Conservation (phyloP, 1,140 invertebrate genomes). For the Scaptomyza montana region DNA sequence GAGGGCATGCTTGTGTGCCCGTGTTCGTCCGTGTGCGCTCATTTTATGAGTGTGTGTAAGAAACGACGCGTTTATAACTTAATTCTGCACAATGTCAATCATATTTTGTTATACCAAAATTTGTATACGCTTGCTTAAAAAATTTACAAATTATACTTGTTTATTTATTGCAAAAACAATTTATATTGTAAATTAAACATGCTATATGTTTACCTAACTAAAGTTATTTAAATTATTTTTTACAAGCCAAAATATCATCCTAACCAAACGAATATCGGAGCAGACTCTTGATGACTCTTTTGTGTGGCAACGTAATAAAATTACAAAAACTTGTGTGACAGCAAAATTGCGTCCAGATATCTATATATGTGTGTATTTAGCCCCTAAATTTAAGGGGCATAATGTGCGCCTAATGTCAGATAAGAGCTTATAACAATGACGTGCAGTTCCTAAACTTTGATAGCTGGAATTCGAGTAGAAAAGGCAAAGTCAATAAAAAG, state of each 20-base stretch:
- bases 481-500: conserved; percentile 71
- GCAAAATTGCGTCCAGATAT: conserved; percentile 13
- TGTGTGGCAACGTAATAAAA: conserved; percentile 60
- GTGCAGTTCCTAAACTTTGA: conserved; percentile 32
- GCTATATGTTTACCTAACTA: no score
- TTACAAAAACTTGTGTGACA: conserved; percentile 28
- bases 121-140: conserved; percentile 1
- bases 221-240: no score
- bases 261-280: no score
- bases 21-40: neutral
- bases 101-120: neutral
- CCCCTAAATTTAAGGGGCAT: no score
- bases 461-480: conserved; percentile 24
- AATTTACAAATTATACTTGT: no score
- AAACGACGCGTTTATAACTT: conserved; percentile 54
- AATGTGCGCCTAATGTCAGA: conserved; percentile 72
- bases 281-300: neutral
- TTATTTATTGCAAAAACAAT: no score
- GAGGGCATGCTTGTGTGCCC: conserved; percentile 16
- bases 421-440: conserved; percentile 74
- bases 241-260: no score
- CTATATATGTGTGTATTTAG: conserved; percentile 31
- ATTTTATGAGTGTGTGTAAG: conserved; percentile 21
- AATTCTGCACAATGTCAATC: conserved; percentile 1
- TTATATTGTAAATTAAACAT: no score